A percentile compares a stretch with the other conserved stretches of the same genome.
Conservation (phyloP, 2,797 vertebrate species). For the Thripadectes ignobilis region DNA sequence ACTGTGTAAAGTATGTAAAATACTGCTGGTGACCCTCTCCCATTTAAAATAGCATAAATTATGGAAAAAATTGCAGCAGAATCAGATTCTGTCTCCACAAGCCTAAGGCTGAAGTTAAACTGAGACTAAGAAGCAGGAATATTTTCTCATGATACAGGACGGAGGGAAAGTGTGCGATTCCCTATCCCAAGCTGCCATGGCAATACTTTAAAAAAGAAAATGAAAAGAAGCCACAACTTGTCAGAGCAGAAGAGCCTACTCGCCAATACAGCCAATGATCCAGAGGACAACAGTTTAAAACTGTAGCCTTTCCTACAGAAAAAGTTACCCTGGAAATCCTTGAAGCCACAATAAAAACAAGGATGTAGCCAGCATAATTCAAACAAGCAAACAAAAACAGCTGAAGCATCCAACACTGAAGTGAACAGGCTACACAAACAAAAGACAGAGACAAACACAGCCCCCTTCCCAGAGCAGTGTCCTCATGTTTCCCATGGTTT, state of each 20-base stretch:
- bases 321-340: background rate
- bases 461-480: background rate
- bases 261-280: background rate
- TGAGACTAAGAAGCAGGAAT: background rate
- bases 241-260: background rate
- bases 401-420: background rate
- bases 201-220: background rate
- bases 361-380: background rate
- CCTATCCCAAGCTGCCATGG: background rate
- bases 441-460: background rate
- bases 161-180: background rate
- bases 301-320: background rate
- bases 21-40: background rate
- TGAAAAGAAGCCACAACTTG: background rate
- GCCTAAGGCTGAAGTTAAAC: background rate
- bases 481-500: background rate
- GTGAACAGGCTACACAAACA: background rate
- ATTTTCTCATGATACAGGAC: background rate
- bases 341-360: background rate
- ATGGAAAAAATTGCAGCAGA: background rate
- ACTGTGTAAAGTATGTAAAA: background rate
- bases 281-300: background rate
- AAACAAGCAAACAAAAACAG: background rate
- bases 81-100: background rate
- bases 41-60: background rate